Evolutionary conservation across 2,797 vertebrate species (phyloP), one percentile per base, ranked within the genome.

Genomic region (Hyperoplus lanceolatus): DNA sequence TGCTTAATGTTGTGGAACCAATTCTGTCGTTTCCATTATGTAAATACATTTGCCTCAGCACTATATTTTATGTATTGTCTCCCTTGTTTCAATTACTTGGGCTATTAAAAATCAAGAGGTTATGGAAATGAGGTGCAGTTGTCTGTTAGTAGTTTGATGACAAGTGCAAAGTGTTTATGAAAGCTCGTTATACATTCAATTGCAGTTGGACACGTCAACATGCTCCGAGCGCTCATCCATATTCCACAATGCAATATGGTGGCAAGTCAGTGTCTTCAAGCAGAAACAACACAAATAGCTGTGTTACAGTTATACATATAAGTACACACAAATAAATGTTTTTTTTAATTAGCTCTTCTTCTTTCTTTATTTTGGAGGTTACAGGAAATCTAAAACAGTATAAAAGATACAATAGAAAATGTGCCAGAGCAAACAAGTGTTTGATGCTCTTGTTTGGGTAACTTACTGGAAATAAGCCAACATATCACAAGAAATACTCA

Each of bases 21-120:
- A 95, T 94, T 94, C 92, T 93, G 93, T 94, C 93, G 86, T 95
- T 95, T 95, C 93, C 95, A 95, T 96, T 96, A 96, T 96, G 96
- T 95, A 95, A 96, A 96, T 95, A 95, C 92, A 95, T 95, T 94
- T 95, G 94, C 94, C 92, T 94, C 92, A 64, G 89, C 90, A 85
- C 93, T 93, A 91, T 95, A 94, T 94, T 95, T 94, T 92, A 95
- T 93, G 93, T 93, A 95, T 94, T 91, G 93, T 94, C 94, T 94
- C 89, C 88, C 90, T 93, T 91, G 92, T 94, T 93, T 93, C 92
- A 94, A 95, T 94, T 94, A 95, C 94, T 92, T 93, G 92, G 90
- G 92, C 93, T 96, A 95, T 96, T 95, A 96, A 95, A 93, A 94
- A 93, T 90, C 87, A 87, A 91, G 82, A 87, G 91, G 90, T 92